phyloP scores from a whole-genome alignment of 1,140 invertebrate genomes.

The Drosophila grimshawi region DNA sequence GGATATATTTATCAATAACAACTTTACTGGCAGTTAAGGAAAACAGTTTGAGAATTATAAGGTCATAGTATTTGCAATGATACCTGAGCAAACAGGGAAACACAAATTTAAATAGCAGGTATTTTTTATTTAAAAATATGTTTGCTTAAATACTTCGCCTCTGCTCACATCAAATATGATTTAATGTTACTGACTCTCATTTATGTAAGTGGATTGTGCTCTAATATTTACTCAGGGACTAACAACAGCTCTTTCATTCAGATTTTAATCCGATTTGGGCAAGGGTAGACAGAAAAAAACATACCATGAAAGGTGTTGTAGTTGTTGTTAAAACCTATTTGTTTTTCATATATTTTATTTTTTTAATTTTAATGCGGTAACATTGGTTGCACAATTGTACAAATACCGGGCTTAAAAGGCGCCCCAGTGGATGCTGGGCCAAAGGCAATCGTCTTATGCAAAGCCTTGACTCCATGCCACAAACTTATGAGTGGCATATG shows the following conservation, averaged over 20 bases:
- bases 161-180: neutral
- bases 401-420: slow-evolving; percentile 49
- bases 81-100: too few relatives aligned
- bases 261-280: slow-evolving; percentile 74
- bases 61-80: too few relatives aligned
- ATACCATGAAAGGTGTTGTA: slow-evolving; percentile 48
- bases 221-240: neutral
- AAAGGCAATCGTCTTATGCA: slow-evolving; percentile 19
- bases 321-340: neutral
- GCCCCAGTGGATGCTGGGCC: slow-evolving; percentile 3
- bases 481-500: slow-evolving; percentile 30
- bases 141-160: neutral
- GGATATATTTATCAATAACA: too few relatives aligned
- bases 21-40: too few relatives aligned
- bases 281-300: slow-evolving; percentile 42
- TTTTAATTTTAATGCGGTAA: neutral
- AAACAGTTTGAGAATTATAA: too few relatives aligned
- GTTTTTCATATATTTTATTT: slow-evolving; percentile 3
- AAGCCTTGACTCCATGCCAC: slow-evolving; percentile 44
- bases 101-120: neutral
- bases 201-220: neutral
- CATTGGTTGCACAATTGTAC: slow-evolving; percentile 13
- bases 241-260: slow-evolving; percentile 3
- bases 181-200: neutral
- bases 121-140: neutral